Evolutionary conservation across 2,888 invertebrate species (phyloP), one percentile per base, ranked within the genome.

Genomic region (Orchestes rusci): DNA sequence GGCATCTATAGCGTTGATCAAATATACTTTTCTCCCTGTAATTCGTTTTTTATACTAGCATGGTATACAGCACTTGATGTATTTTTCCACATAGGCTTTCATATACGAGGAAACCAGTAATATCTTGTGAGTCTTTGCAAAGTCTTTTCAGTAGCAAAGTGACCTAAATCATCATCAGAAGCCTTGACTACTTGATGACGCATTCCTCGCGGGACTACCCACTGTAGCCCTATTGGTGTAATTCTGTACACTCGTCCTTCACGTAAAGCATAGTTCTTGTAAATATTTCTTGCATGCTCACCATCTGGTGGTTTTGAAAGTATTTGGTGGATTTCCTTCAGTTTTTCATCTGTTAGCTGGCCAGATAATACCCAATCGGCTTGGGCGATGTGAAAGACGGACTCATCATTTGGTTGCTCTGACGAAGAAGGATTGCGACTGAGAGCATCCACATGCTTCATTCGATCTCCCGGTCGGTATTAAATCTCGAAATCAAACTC

Each of bases 131-230:
- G 7, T 30, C 12, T 5, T 7, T 5, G 5, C 5, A 30, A 30
- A 5, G 31, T 30, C 12, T 30, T 30, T 13, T 30, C 31, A 8
- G 12, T 5, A 5, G 8, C 31, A 30, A 30, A 30, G 12, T 30
- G 31, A 12, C 31, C 31, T 12, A 7, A 12, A 5, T 30, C 31
- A 30, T 30, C 12, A 12, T 30, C 10, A 8, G 31, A 5, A 7
- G 31, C 31, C 5, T 12, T 7, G 5, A 30, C 31, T 5, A 30
- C 31, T 30, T 30, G 31, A 8, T 12, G 31, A 10, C 31, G 31
- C 31, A 30, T 30, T 8, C 31, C 31, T 30, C 7, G 5, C 5
- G 31, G 31, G 5, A 30, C 31, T n/a, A 30, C 31, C 31, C 31
- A 30, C 12, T 12, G 31, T 10, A 12, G 12, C 10, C 31, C 31